Evolutionary conservation across 2,888 invertebrate species (phyloP), one percentile per base, ranked within the genome.

Genomic region (Polymixis lichenea): DNA sequence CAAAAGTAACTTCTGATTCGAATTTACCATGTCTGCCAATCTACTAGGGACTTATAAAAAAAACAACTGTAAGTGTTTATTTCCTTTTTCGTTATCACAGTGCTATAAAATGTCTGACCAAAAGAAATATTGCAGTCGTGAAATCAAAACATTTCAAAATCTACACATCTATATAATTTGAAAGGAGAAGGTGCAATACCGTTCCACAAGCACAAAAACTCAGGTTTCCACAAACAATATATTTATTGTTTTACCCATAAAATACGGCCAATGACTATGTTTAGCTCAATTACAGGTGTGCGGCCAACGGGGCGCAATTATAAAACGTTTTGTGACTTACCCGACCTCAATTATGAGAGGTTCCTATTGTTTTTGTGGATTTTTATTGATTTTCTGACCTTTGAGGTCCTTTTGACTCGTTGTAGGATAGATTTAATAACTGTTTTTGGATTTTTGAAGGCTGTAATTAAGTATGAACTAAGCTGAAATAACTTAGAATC

Each of bases 251-350:
- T 80, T 68, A 78, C 53, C 86, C 88, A 89, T 89, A 91, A 92
- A 92, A 89, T 88, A 87, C 77, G 76, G 78, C 84, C 89, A 92
- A 93, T 93, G 83, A 90, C 91, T 92, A 91, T 92, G 90, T 90
- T 91, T 88, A 88, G 84, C 80, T 85, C 89, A 90, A 91, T 91
- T 90, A 91, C 87, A 89, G 89, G 89, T 86, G 88, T 86, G 83
- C 9, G 88, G 78, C 87, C 82, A 69, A 69, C 46, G 80, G 84
- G 82, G 77, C 61, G 75, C 82, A 88, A 93, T 93, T 94, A 94
- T 93, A 93, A 93, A 92, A 68, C 92, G 90, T 90, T 94, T 93
- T 92, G 92, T 93, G 90, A 89, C 88, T 87, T 93, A 92, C 90
- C 84, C 71, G 77, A 71, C 78, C 71, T 67, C 76, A 75, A 80